A percentile compares a stretch with the other conserved stretches of the same genome.
Conservation (phyloP, 2,888 invertebrate species). For the Achlya flavicornis region DNA sequence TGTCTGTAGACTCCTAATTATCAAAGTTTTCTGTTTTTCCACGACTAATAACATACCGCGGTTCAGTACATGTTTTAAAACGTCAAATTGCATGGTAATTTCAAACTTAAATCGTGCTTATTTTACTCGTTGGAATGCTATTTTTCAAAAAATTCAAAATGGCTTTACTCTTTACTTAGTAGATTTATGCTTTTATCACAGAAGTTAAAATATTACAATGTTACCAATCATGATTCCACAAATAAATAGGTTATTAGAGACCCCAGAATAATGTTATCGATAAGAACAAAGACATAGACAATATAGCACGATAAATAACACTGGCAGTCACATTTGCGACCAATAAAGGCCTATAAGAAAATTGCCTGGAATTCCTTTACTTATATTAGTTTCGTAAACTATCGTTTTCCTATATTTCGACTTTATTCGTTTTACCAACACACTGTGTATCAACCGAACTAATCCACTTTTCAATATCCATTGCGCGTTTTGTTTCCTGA, state of each 20-base stretch:
- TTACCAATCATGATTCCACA: not conserved
- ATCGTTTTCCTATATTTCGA: conserved; percentile 54
- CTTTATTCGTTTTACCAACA: conserved; percentile 34
- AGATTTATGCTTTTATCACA: no score
- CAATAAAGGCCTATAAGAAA: conserved; percentile 59
- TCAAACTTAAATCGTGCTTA: not conserved
- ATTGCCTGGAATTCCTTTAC: conserved; percentile 58
- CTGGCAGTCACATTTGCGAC: conserved; percentile 49
- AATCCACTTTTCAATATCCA: conserved; percentile 27
- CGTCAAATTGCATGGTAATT: not conserved
- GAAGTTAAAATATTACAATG: no score
- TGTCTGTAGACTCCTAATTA: not conserved
- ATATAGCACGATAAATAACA: conserved; percentile 28
- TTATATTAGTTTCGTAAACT: conserved; percentile 64
- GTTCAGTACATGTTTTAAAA: not conserved
- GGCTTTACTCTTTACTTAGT: no score
- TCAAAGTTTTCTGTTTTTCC: not conserved
- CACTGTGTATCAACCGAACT: not conserved
- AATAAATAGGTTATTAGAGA: not conserved
- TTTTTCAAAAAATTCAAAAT: not conserved
- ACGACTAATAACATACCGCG: not conserved
- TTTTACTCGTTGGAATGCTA: not conserved
- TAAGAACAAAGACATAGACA: not conserved
- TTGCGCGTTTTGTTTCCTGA: conserved; percentile 27
- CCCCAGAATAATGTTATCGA: not conserved